phyloP scores from a whole-genome alignment of 2,113 vertebrate genomes.

The Muntiacus muntjak region DNA sequence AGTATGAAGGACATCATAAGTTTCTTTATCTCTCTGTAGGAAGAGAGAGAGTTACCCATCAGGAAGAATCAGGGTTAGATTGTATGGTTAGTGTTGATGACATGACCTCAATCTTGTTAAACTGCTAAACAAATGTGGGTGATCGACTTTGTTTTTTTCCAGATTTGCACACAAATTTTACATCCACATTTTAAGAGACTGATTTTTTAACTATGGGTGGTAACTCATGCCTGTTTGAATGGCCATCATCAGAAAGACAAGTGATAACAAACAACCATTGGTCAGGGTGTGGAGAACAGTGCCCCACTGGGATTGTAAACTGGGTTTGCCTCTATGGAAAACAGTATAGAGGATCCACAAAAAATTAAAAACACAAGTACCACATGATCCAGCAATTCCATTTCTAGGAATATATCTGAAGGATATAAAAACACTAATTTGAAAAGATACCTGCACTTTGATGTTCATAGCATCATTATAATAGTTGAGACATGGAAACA shows the following conservation, averaged over 20 bases:
- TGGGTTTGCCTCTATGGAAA: not conserved
- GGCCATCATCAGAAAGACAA: not conserved
- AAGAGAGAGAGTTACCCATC: not conserved
- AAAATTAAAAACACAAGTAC: not conserved
- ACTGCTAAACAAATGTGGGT: not conserved
- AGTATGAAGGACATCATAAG: not conserved
- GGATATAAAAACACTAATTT: not conserved
- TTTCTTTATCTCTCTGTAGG: not conserved
- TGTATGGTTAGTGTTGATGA: not conserved
- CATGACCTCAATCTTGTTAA: not conserved
- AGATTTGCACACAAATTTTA: not conserved
- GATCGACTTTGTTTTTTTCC: not conserved
- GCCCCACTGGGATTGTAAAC: not conserved
- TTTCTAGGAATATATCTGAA: not conserved
- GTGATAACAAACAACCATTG: not conserved
- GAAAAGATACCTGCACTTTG: not conserved
- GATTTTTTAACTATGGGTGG: not conserved
- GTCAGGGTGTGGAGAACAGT: not conserved
- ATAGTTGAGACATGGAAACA: not conserved
- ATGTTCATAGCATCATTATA: not conserved
- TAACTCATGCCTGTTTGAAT: not conserved
- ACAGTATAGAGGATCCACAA: not conserved
- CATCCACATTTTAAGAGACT: not conserved
- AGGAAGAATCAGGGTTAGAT: not conserved
- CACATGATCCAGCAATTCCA: not conserved